phyloP scores from a whole-genome alignment of 2,888 invertebrate genomes.

The Marasmarcha lunaedactyla region DNA sequence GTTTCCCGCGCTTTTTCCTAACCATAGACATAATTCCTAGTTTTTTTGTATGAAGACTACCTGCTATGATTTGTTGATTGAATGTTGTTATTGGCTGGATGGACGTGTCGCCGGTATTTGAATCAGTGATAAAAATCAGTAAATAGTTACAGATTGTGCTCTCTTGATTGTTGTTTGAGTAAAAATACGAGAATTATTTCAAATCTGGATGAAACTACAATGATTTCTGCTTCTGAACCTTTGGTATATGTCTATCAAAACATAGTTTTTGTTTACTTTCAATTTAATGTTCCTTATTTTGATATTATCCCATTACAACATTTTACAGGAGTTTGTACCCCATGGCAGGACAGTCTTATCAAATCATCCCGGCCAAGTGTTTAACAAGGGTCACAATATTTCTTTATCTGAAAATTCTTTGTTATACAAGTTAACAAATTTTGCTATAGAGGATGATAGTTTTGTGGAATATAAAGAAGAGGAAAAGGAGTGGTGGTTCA shows the following conservation, averaged over 20 bases:
- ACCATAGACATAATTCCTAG: no score
- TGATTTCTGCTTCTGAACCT: conserved; percentile 93
- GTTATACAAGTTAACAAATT: conserved; percentile 80
- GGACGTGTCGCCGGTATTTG: no score
- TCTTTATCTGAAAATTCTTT: conserved; percentile 74
- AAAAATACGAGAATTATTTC: conserved; percentile 33
- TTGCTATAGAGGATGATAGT: conserved; percentile 78
- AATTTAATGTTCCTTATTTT: conserved; percentile 2
- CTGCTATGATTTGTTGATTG: no score
- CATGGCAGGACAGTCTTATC: conserved; percentile 85
- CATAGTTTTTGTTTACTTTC: conserved; percentile 3
- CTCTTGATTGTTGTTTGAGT: neutral
- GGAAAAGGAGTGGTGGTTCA: conserved; percentile 67
- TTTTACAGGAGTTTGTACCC: conserved; percentile 84
- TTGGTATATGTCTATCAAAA: conserved; percentile 65
- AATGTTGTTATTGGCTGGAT: no score
- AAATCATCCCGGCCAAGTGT: conserved; percentile 80
- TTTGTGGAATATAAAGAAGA: conserved; percentile 71
- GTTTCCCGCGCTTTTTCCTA: no score
- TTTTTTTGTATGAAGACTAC: no score
- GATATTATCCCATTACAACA: neutral
- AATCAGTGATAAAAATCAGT: no score
- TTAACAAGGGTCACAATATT: conserved; percentile 54
- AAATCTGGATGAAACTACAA: conserved; percentile 92
- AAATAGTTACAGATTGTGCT: no score